These are phyloP conservation scores for Zoanthus solanderi DNA, from an alignment of 92 coral and sea anemone genomes.

Conservation along the genomic window DNA sequence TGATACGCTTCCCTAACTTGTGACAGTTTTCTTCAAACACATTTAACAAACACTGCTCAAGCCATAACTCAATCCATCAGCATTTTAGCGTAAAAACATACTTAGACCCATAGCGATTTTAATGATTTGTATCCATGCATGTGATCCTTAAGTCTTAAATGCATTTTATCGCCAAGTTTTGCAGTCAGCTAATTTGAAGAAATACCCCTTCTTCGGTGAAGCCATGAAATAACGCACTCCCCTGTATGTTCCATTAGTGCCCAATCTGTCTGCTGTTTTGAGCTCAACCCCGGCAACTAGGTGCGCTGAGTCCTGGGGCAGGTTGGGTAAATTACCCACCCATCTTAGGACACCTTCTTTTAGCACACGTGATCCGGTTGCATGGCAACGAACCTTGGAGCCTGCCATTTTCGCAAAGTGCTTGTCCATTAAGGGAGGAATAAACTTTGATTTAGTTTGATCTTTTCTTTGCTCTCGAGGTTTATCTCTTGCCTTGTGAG, in stretches of 20 bases:
- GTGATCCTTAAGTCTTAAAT: neutral
- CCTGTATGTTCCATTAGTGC: slow-evolving; percentile 96
- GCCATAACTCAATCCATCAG: no score
- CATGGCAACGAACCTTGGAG: slow-evolving; percentile 78
- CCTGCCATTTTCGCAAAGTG: slow-evolving; percentile 71
- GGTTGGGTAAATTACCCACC: slow-evolving; percentile 86
- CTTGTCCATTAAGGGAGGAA: slow-evolving; percentile 60
- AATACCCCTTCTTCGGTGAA: slow-evolving; percentile 89
- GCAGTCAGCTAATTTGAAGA: slow-evolving; percentile 88
- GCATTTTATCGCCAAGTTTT: slow-evolving; percentile 45
- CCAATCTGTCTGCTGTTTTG: slow-evolving; percentile 80
- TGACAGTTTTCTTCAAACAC: no score
- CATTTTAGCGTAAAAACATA: no score
- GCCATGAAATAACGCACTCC: slow-evolving; percentile 89
- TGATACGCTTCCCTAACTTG: no score
- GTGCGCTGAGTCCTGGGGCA: slow-evolving; percentile 77
- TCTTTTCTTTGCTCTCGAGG: neutral
- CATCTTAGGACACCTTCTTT: slow-evolving; percentile 80
- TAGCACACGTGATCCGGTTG: slow-evolving; percentile 69
- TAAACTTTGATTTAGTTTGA: neutral
- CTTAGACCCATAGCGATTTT: no score
- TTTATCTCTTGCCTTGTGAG: slow-evolving; percentile 9
- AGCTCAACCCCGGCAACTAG: slow-evolving; percentile 95
- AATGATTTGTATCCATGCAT: neutral
- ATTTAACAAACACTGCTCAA: no score